A percentile compares a stretch with the other conserved stretches of the same genome.
phyloP scores from a whole-genome alignment of 2,797 vertebrate species.

The Acanthurus tractus region DNA sequence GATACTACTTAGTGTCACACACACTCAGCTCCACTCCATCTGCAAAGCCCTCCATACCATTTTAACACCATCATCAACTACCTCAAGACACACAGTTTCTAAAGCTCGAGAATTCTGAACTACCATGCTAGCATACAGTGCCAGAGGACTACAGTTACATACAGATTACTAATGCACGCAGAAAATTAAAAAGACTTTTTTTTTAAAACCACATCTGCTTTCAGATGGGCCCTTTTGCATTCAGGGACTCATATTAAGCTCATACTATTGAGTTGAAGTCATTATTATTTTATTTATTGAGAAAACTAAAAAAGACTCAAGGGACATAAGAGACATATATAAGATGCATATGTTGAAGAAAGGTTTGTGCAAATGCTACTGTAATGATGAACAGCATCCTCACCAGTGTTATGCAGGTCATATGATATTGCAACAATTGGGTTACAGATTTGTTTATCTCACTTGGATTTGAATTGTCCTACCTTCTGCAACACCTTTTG shows the following conservation, averaged over 20 bases:
- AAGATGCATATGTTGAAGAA: background rate
- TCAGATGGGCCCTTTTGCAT: background rate
- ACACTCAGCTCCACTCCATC: slow-evolving; percentile 68
- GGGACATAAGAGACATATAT: no score
- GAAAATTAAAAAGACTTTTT: background rate
- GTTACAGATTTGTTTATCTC: background rate
- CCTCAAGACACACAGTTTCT: slow-evolving; percentile 9
- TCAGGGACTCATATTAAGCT: background rate
- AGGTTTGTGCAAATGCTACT: background rate
- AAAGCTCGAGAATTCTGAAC: background rate
- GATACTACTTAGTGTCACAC: slow-evolving; percentile 76
- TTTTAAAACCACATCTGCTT: background rate
- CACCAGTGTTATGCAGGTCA: background rate
- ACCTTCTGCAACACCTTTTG: background rate
- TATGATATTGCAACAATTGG: background rate
- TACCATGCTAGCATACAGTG: background rate
- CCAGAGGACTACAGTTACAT: background rate
- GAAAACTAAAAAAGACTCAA: background rate
- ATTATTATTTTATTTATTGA: background rate
- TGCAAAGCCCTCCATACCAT: slow-evolving; percentile 44
- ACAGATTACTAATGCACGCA: background rate
- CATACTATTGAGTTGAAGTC: background rate
- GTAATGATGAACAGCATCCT: background rate
- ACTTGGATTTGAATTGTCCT: background rate
- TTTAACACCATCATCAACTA: background rate